Evolutionary conservation across 2,888 invertebrate species (phyloP), one percentile per base, ranked within the genome.

Genomic region (Drosophila barbarae): DNA sequence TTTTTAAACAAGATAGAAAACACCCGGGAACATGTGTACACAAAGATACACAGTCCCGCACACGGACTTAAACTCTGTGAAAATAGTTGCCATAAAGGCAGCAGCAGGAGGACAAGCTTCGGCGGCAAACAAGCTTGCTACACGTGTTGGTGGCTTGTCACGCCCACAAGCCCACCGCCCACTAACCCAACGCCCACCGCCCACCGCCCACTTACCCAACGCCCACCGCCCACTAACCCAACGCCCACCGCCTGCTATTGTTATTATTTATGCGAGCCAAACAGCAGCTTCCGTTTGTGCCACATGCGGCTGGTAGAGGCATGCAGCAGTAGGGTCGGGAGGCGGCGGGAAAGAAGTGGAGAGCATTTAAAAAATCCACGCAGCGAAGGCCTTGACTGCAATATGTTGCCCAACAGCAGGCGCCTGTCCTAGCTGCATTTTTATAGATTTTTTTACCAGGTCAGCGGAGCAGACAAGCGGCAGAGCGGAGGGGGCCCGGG

Each of bases 211-310:
- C 57, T 18, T 1, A 18, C 18, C 18, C 18, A 18, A 18, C 36
- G n/a, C 52, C 52, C 47, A 8, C 46, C 41, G 28, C 44, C 54
- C 41, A 13, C 57, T 18, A 18, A 18, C 18, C 18, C 18, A 18
- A 18, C 36, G n/a, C 52, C 52, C 30, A 9, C 36, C 36, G 23
- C 39, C 32, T 55, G 53, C 66, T 49, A 83, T 85, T 85, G 84
- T 85, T 85, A 81, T 81, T 81, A 85, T 81, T 85, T 84, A 78
- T 84, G 79, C 76, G 84, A 80, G 85, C 73, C 84, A 85, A 85
- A 85, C 84, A 82, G 73, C 71, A 81, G 86, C 79, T 82, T 82
- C 81, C 81, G 81, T 63, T 81, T 81, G 85, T 85, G 85, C 84
- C 85, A 85, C 82, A 80, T 85, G 85, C 83, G 69, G 74, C 67